Conservation (phyloP, 2,888 invertebrate genomes). For the Agriopis leucophaearia region DNA sequence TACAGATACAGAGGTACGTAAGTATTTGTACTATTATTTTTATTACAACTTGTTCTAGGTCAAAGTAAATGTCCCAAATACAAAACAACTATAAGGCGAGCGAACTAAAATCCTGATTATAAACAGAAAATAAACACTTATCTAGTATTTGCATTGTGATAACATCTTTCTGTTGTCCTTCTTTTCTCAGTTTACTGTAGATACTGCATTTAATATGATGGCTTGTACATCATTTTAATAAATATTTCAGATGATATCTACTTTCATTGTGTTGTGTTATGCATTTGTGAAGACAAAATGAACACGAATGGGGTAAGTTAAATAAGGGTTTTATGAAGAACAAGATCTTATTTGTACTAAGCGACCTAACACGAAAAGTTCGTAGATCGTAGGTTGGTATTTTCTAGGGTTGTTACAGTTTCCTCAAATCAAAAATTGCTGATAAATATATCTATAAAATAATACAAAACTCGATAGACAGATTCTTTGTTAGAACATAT, state of each 20-base stretch:
- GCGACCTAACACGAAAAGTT: too few species aligned
- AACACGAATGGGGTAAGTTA: conserved; percentile 31
- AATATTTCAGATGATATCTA: neutral
- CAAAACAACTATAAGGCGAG: conserved; percentile 6
- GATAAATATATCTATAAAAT: too few species aligned
- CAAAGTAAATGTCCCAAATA: too few species aligned
- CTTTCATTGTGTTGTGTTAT: neutral
- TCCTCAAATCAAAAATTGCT: too few species aligned
- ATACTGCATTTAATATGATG: conserved; percentile 10
- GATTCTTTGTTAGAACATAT: neutral
- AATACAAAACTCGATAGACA: too few species aligned
- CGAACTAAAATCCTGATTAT: conserved; percentile 15
- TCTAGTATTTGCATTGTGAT: conserved; percentile 33
- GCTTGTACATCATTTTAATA: neutral
- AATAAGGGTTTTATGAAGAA: neutral
- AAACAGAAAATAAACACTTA: conserved; percentile 27
- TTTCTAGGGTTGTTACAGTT: too few species aligned
- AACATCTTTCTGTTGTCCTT: conserved; percentile 12
- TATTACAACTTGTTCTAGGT: too few species aligned
- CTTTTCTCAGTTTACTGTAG: conserved; percentile 13
- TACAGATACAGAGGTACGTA: too few species aligned
- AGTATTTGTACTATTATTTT: too few species aligned
- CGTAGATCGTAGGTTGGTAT: too few species aligned
- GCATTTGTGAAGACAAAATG: conserved; percentile 20
- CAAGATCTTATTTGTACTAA: neutral